A percentile compares a stretch with the other conserved stretches of the same genome.
Evolutionary conservation across 2,113 vertebrate genomes (phyloP).

Genomic region (Emydura subglobosa): DNA sequence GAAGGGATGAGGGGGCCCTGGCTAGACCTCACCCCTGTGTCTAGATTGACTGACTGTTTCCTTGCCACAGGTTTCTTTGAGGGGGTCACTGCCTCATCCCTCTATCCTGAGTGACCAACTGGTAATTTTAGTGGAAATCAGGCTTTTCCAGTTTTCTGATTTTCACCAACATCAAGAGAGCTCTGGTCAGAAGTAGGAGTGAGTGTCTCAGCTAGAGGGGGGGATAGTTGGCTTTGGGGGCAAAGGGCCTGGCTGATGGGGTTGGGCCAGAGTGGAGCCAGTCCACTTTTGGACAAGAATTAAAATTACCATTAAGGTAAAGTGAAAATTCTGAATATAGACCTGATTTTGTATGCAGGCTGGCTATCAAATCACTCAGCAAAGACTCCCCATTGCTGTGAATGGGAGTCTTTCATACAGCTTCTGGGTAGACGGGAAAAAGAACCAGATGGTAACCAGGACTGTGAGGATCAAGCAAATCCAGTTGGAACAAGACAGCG

Average conservation of each 20-base stretch:
- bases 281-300: background rate
- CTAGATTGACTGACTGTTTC: background rate
- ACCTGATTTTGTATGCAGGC: constrained; percentile 81
- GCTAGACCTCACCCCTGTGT: background rate
- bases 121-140: background rate
- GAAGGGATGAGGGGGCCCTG: background rate
- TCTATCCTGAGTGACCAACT: background rate
- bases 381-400: constrained; percentile 91
- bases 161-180: background rate
- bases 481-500: constrained; percentile 98
- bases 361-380: constrained; percentile 98
- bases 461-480: constrained; percentile 91
- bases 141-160: background rate
- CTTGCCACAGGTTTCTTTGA: background rate
- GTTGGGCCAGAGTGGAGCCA: background rate
- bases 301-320: background rate
- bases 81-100: background rate
- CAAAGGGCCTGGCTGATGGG: background rate
- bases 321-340: constrained; percentile 24
- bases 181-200: background rate
- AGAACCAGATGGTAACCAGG: constrained; percentile 82
- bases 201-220: background rate
- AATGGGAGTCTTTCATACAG: constrained; percentile 87
- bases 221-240: background rate
- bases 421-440: constrained; percentile 77